phyloP scores from a whole-genome alignment of 2,888 invertebrate species.

The Tyria jacobaeae region DNA sequence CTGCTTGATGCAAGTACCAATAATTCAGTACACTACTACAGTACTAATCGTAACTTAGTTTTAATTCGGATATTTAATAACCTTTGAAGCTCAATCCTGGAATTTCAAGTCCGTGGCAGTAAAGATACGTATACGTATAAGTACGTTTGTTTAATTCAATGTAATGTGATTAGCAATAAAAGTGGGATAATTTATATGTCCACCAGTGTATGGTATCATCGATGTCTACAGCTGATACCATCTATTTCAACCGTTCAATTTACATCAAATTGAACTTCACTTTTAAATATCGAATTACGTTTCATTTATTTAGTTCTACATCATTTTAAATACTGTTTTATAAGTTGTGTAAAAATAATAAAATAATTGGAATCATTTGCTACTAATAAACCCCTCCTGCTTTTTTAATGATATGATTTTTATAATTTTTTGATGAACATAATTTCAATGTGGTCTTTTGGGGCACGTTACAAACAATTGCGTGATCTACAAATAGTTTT shows the following conservation, averaged over 20 bases:
- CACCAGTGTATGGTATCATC: slow-evolving; percentile 37
- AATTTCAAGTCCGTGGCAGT: neutral
- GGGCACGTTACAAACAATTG: too few species aligned
- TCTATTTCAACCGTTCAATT: slow-evolving; percentile 27
- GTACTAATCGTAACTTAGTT: too few species aligned
- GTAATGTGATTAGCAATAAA: neutral
- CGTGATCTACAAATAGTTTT: too few species aligned
- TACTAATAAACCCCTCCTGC: too few species aligned
- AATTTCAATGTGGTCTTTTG: too few species aligned
- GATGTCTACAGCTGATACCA: slow-evolving; percentile 42
- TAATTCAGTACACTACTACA: too few species aligned
- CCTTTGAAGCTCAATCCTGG: neutral
- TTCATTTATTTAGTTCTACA: neutral
- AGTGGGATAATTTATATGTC: slow-evolving; percentile 27
- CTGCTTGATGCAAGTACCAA: too few species aligned
- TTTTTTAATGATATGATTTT: too few species aligned
- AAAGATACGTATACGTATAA: too few species aligned
- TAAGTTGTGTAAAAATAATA: too few species aligned
- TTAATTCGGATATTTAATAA: neutral
- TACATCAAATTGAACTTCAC: slow-evolving; percentile 18
- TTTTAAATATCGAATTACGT: neutral
- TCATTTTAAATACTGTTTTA: neutral
- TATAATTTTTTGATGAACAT: too few species aligned
- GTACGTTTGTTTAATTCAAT: neutral
- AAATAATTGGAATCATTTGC: too few species aligned